Evolutionary conservation across 2,113 vertebrate genomes (phyloP).

Genomic region (Poeciliopsis turrubarensis): DNA sequence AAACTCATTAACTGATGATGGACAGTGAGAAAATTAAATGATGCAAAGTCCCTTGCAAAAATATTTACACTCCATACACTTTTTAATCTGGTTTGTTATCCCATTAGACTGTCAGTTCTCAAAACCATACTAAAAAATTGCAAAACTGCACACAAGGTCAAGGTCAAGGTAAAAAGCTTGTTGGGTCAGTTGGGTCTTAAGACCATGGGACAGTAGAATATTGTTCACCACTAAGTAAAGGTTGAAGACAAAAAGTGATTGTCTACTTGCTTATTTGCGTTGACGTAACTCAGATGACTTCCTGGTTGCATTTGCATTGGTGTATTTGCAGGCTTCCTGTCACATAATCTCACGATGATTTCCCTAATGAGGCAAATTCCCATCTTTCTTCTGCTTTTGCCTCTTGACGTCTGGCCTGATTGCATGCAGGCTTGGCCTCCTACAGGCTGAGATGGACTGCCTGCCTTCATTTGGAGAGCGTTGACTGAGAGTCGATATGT

Average conservation of each 20-base stretch:
- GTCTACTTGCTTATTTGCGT: constrained; percentile 4
- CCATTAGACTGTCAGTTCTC: too few species aligned
- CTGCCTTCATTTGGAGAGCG: constrained; percentile 69
- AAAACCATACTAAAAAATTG: too few species aligned
- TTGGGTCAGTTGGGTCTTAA: too few species aligned
- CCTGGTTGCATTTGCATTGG: constrained; percentile 27
- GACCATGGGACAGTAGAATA: too few species aligned
- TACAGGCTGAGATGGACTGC: constrained; percentile 62
- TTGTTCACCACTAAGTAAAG: not conserved
- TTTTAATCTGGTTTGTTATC: too few species aligned
- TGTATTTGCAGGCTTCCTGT: constrained; percentile 30
- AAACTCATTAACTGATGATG: not conserved
- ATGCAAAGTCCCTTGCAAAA: not conserved
- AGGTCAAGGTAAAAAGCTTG: too few species aligned
- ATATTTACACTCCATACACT: not conserved
- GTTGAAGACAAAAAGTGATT: constrained; percentile 14
- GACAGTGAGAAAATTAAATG: not conserved
- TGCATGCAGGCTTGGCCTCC: constrained; percentile 34
- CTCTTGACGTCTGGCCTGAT: constrained; percentile 61
- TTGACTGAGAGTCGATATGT: constrained; percentile 70
- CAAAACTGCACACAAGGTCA: too few species aligned
- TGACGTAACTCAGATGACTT: constrained; percentile 37
- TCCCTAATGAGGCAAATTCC: constrained; percentile 54
- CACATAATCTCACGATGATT: constrained; percentile 51
- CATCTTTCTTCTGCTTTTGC: constrained; percentile 40